phyloP scores from a whole-genome alignment of 2,888 invertebrate species.

The Tholera decimalis region DNA sequence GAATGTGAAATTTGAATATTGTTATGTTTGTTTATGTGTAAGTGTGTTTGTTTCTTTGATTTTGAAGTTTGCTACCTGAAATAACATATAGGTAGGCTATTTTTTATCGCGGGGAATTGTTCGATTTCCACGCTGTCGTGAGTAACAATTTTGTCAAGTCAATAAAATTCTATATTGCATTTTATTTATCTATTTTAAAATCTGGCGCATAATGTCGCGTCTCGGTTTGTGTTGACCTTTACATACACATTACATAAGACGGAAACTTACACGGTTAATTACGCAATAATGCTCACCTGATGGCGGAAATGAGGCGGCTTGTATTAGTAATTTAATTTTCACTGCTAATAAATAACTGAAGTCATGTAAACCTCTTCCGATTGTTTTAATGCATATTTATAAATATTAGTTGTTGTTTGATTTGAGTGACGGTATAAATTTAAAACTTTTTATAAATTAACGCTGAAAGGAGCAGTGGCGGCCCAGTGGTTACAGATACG shows the following conservation, averaged over 20 bases:
- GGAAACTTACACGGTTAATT: slow-evolving; percentile 11
- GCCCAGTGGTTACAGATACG: no score
- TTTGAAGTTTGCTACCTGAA: no score
- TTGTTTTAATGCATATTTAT: slow-evolving; percentile 14
- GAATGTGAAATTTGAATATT: no score
- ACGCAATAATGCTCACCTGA: slow-evolving; percentile 3
- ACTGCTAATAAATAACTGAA: slow-evolving; percentile 17
- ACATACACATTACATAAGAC: slow-evolving; percentile 29
- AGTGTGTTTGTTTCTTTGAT: no score
- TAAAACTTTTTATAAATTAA: no score
- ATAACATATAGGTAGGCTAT: no score
- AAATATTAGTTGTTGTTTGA: not conserved
- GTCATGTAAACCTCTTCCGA: slow-evolving; percentile 19
- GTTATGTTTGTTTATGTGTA: no score
- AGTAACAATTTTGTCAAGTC: not conserved
- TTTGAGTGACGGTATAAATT: not conserved
- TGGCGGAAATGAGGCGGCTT: slow-evolving; percentile 32
- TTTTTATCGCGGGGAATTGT: no score
- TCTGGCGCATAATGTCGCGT: not conserved
- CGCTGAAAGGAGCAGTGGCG: no score
- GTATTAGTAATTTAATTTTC: slow-evolving; percentile 28
- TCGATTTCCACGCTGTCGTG: no score
- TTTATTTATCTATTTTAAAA: not conserved
- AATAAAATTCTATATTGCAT: not conserved
- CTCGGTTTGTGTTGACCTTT: not conserved